Evolutionary conservation across 2,888 invertebrate genomes (phyloP).

Genomic region (Brassicogethes aeneus): DNA sequence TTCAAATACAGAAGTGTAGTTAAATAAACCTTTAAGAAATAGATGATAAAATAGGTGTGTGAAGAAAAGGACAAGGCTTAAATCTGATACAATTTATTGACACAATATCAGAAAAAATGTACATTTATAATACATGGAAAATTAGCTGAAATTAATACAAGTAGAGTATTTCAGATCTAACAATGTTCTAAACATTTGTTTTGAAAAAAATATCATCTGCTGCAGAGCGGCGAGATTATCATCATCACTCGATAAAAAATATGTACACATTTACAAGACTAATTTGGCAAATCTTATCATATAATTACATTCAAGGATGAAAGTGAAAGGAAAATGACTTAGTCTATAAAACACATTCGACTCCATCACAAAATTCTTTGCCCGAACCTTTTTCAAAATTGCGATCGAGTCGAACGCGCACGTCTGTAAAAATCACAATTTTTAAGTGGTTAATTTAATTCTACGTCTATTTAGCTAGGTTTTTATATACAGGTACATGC

Average conservation of each 20-base stretch:
- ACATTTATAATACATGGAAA: background rate
- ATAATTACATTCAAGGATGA: constrained; percentile 18
- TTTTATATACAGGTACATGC: background rate
- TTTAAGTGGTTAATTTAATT: background rate
- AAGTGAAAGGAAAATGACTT: constrained; percentile 10
- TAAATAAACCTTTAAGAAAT: too few species aligned
- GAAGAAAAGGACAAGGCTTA: background rate
- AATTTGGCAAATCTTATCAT: constrained; percentile 26
- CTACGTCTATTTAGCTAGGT: too few species aligned
- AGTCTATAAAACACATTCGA: constrained; percentile 9
- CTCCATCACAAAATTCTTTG: background rate
- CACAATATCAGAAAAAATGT: background rate
- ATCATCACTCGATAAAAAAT: too few species aligned
- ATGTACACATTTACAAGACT: constrained; percentile 31
- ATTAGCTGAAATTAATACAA: background rate
- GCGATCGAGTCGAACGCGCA: background rate
- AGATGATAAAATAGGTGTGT: too few species aligned
- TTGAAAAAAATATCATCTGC: constrained; percentile 1
- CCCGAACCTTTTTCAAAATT: background rate
- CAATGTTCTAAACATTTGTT: background rate
- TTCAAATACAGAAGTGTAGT: too few species aligned
- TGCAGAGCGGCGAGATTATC: constrained; percentile 11
- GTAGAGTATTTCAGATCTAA: background rate
- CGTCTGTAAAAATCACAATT: background rate
- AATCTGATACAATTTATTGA: background rate